Evolutionary conservation across 1,140 invertebrate species (phyloP).

Genomic region (Acyrthosiphon pisum): DNA sequence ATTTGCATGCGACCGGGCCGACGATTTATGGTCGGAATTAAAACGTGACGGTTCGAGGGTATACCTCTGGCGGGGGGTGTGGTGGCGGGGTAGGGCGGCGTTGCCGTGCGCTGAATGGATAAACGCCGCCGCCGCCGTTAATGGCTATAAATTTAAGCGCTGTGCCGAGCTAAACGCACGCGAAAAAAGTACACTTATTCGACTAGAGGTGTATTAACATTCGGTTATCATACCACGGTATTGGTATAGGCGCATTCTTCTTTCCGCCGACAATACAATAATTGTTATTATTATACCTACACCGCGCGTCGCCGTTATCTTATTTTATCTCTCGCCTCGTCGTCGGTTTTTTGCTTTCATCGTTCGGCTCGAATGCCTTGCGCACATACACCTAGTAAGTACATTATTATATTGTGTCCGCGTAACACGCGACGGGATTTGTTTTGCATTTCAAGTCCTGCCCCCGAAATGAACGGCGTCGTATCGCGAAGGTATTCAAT

Average conservation of each 20-base stretch:
- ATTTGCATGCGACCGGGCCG: conserved; percentile 1
- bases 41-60: conserved; percentile 9
- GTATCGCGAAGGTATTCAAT: not conserved
- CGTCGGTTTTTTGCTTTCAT: not conserved
- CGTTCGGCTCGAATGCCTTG: not conserved
- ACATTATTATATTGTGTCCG: too few relatives aligned
- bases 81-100: too few relatives aligned
- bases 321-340: too few relatives aligned
- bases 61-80: not conserved
- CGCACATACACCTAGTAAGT: too few relatives aligned
- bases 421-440: too few relatives aligned
- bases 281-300: not conserved
- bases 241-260: not conserved
- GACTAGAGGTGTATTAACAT: not conserved
- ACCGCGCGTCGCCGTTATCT: too few relatives aligned
- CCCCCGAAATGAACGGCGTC: not conserved
- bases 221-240: not conserved
- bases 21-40: conserved; percentile 11
- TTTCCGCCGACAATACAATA: not conserved
- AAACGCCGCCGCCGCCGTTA: not conserved
- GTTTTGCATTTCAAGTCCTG: too few relatives aligned
- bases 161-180: not conserved
- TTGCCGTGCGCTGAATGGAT: not conserved
- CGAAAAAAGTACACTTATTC: not conserved
- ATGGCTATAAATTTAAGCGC: not conserved